phyloP scores from a whole-genome alignment of 1,140 invertebrate species.

The Formica selysi region DNA sequence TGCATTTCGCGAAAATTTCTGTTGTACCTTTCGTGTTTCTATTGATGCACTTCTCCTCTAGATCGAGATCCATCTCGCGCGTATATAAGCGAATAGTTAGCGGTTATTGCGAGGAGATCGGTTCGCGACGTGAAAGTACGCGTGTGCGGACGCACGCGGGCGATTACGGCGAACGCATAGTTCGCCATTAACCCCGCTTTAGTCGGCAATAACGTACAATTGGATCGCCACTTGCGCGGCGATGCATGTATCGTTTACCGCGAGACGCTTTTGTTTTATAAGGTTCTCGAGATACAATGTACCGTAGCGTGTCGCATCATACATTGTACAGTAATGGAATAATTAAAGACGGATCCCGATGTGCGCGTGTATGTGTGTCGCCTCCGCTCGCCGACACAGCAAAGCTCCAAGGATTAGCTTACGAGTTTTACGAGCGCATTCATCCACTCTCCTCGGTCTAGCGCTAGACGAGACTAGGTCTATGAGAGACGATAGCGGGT shows the following conservation, averaged over 20 bases:
- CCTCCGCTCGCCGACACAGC: not conserved
- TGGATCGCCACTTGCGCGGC: slow-evolving; percentile 66
- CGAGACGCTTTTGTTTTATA: slow-evolving; percentile 20
- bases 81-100: slow-evolving; percentile 25
- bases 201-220: slow-evolving; percentile 76
- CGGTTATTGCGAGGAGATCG: slow-evolving; percentile 65
- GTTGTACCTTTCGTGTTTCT: not conserved
- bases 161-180: slow-evolving; percentile 77
- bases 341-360: slow-evolving; percentile 34
- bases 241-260: slow-evolving; percentile 46
- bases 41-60: not conserved
- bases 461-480: slow-evolving; percentile 4
- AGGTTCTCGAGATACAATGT: not conserved
- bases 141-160: slow-evolving; percentile 41
- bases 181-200: slow-evolving; percentile 80
- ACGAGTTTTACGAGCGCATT: slow-evolving; percentile 31
- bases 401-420: slow-evolving; percentile 7
- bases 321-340: slow-evolving; percentile 36
- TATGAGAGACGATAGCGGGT: slow-evolving; percentile 1
- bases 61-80: not conserved
- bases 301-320: not conserved
- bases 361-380: not conserved
- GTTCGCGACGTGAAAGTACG: slow-evolving; percentile 73
- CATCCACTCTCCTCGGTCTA: not conserved
- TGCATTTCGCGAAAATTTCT: not conserved